phyloP scores from a whole-genome alignment of 2,797 vertebrate species.

The Amblyraja radiata region DNA sequence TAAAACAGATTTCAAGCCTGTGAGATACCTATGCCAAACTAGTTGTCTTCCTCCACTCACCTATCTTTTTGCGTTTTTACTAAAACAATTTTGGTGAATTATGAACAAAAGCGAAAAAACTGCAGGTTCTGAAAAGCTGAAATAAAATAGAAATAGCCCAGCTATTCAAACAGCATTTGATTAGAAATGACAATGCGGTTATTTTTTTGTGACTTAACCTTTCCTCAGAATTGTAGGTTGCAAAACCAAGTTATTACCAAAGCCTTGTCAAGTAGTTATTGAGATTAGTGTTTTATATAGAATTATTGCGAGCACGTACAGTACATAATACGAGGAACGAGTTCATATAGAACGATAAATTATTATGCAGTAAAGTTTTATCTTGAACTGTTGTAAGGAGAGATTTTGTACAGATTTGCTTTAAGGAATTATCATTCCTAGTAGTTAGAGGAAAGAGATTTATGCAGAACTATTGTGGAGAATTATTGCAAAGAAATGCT shows the following conservation, averaged over 20 bases:
- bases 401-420: background rate
- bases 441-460: too few species aligned
- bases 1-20: background rate
- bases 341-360: background rate
- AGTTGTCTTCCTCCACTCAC: background rate
- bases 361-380: background rate
- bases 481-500: background rate
- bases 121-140: background rate
- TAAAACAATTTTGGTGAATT: background rate
- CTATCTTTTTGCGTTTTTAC: background rate
- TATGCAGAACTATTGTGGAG: too few species aligned
- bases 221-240: background rate
- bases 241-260: too few species aligned
- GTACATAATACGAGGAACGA: background rate
- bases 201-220: background rate
- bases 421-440: background rate
- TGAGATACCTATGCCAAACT: background rate
- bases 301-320: too few species aligned
- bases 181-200: background rate
- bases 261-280: too few species aligned
- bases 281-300: too few species aligned
- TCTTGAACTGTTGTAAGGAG: background rate
- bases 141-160: background rate
- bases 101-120: background rate
- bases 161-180: background rate